Percentiles rank a stretch among this genome's conserved stretches.
phyloP scores from a whole-genome alignment of 2,888 invertebrate genomes.

The Phytoseiulus persimilis region DNA sequence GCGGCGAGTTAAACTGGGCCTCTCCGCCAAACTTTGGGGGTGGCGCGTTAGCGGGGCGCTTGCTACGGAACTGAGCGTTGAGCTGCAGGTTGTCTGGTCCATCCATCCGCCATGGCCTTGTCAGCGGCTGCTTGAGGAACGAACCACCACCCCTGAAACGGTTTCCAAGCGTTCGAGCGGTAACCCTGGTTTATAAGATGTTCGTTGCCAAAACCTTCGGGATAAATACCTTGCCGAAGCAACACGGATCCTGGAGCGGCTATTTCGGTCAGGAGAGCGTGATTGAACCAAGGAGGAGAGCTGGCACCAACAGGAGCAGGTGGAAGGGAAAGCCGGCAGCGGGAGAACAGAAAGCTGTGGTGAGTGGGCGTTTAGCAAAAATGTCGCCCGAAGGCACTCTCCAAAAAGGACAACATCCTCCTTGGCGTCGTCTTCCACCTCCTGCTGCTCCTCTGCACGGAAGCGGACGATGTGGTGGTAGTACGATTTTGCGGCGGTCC shows the following conservation, averaged over 20 bases:
- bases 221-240: neutral
- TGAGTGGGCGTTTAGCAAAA: conserved; percentile 16
- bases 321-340: neutral
- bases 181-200: too few relatives aligned
- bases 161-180: too few relatives aligned
- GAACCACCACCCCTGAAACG: too few relatives aligned
- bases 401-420: conserved; percentile 33
- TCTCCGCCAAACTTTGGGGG: too few relatives aligned
- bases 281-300: neutral
- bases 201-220: neutral
- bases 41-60: too few relatives aligned
- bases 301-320: neutral
- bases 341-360: neutral
- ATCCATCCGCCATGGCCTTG: too few relatives aligned
- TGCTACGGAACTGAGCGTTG: too few relatives aligned
- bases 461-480: neutral
- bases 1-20: too few relatives aligned
- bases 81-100: too few relatives aligned
- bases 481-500: neutral
- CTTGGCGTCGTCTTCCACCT: neutral
- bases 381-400: conserved; percentile 31
- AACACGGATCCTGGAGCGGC: neutral
- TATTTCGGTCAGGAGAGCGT: neutral
- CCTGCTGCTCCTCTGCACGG: neutral
- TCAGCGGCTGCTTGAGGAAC: too few relatives aligned